Base-by-base conservation (phyloP, 2,113 vertebrate genomes). In the Sander vitreus region DNA sequence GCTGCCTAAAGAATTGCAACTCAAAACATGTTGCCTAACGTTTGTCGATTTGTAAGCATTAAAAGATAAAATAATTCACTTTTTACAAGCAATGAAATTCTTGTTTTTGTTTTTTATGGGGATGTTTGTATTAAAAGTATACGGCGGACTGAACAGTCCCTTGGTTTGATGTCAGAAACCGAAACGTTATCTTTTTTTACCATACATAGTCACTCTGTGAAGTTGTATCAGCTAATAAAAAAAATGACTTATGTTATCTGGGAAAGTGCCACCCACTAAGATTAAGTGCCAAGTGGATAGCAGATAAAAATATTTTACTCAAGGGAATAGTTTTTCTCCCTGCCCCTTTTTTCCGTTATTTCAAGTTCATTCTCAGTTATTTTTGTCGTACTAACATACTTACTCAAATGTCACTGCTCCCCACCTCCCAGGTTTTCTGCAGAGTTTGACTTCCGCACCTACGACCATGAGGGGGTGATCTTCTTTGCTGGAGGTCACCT, bases 401-500 rank as follows among this genome's bases (percentile, higher is more conserved):
- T 16, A 14, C 53, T 64, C 25, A 76, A 39, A 72, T n/a, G 23
- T 71, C 65, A 2, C 23, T 53, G 21, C 21, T 78, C 33, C n/a
- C 18, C 66, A 21, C 23, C 53, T 72, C 36, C 2, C 74, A 96
- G 96, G 12, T 96, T 96, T 85, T 95, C 93, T 18, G 97, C 98
- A 10, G 98, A 99, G 91, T 99, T 99, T 83, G 98, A 99, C 93
- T 97, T 99, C 93, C 97, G 97, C 88, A 98, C 98, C 53, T 99
- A 96, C 63, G 98, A 99, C 89, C 93, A 95, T 0, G 98, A 99
- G 91, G 98, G 98, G 12, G 95, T 99, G 73, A 96, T 99, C 88
- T 97, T 99, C 95, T 99, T 99, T 78, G 98, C 98, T 0, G 98
- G 98, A 74, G 97, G 97, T 87, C 97, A 94, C 90, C 92, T 92